Evolutionary conservation across 2,888 invertebrate species (phyloP), one percentile per base, ranked within the genome.

Genomic region (Tenthredo livida): DNA sequence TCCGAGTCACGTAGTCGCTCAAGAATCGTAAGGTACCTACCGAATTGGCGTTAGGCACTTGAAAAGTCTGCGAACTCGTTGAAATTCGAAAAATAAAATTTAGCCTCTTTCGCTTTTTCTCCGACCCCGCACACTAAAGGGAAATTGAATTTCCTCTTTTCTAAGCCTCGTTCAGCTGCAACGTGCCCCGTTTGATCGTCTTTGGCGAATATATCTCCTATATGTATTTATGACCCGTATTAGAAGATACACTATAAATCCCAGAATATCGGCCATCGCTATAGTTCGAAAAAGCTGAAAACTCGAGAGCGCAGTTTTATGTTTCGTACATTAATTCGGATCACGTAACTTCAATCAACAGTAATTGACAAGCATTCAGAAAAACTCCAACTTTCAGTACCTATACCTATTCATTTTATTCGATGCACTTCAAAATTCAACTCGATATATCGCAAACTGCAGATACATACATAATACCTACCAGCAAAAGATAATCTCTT

Each of bases 61-160:
- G 3, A 4, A 4, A 77, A 50, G 50, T 54, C 54, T 77, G n/a
- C n/a, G 7, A 29, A 50, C 75, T 77, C 29, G 75, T 50, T 77
- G 47, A 77, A 50, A 77, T 77, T 50, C 29, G 75, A 77, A 43
- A 77, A 77, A 77, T 77, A 77, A 25, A 54, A 50, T 50, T 50
- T 2, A 9, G 12, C 29, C 75, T 43, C 3, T 50, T 47, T 50
- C 29, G n/a, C 17, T 33, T 12, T 12, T 3, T 17, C 0, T 33
- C 6, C 37, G 29, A 33, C 67, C 67, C 67, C 4, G 4, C 33
- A 6, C 6, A 17, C 1, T 43, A 12, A 40, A 43, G 43, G 43
- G 21, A 21, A 43, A 73, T 73, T 73, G 12, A 73, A 73, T 73
- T 73, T 21, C 40, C 73, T 43, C 43, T 12, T 73, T 40, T 73